These are phyloP conservation scores for Dugesia japonica DNA, from an alignment of 2,888 invertebrate species.

Conservation along the genomic window DNA sequence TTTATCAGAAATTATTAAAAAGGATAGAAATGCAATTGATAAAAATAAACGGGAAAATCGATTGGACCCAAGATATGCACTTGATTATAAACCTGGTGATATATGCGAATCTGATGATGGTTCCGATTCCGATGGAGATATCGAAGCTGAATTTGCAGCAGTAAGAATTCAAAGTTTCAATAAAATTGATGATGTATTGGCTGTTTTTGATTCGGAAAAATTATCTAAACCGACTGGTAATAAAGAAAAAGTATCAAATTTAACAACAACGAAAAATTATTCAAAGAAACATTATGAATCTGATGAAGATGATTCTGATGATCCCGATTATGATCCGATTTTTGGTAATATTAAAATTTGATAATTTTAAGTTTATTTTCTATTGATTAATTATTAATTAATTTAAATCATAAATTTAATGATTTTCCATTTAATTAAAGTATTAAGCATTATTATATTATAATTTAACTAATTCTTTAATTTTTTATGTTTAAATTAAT, in stretches of 20 bases:
- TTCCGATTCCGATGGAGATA: not conserved
- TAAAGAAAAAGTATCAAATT: not conserved
- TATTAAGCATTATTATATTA: too few species aligned
- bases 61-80: not conserved
- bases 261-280: not conserved
- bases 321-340: not conserved
- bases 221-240: not conserved
- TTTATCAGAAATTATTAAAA: not conserved
- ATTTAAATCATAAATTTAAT: too few species aligned
- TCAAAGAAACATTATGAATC: not conserved
- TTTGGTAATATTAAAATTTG: too few species aligned
- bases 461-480: too few species aligned
- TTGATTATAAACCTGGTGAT: not conserved
- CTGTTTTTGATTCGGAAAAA: not conserved
- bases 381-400: too few species aligned
- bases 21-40: not conserved
- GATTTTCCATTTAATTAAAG: too few species aligned
- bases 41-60: not conserved
- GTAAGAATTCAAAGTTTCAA: not conserved
- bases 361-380: too few species aligned
- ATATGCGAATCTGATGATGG: not conserved
- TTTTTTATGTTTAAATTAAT: too few species aligned
- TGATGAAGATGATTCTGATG: not conserved
- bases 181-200: not conserved
- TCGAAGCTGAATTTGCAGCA: not conserved